A percentile compares a stretch with the other conserved stretches of the same genome.
These are phyloP conservation scores for Ptilodon capucinus DNA, from an alignment of 2,888 invertebrate genomes.

Conservation along the genomic window DNA sequence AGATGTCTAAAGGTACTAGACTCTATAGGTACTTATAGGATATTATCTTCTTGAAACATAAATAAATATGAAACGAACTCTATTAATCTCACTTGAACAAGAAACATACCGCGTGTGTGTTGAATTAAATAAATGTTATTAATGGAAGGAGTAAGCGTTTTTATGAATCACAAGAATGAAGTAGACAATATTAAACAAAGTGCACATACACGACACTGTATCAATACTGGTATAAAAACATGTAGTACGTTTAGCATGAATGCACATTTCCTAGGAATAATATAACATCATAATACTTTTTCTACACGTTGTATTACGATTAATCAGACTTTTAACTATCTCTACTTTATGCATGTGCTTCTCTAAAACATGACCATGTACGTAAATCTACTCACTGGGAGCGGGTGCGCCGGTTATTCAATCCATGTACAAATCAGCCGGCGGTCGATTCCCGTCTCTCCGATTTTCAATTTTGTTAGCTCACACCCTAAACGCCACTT, in stretches of 20 bases:
- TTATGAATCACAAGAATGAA: not conserved
- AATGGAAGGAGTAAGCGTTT: constrained; percentile 3
- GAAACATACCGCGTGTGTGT: not conserved
- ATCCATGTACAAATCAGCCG: constrained; percentile 25
- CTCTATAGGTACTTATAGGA: not conserved
- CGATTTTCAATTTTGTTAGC: constrained; percentile 46
- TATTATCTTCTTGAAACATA: not conserved
- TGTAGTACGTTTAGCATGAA: too few species aligned
- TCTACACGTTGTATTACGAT: too few species aligned
- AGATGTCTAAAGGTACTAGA: not conserved
- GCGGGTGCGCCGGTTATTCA: constrained; percentile 25
- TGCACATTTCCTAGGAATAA: too few species aligned
- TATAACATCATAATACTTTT: too few species aligned
- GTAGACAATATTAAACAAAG: not conserved
- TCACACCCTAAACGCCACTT: constrained; percentile 44
- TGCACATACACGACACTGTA: not conserved
- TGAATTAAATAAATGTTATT: constrained; percentile 2
- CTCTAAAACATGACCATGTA: too few species aligned
- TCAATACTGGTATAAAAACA: too few species aligned
- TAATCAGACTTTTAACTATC: too few species aligned
- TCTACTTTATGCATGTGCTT: too few species aligned
- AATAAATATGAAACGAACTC: not conserved
- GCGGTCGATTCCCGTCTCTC: constrained; percentile 31
- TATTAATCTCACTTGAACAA: not conserved
- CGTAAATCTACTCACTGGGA: constrained; percentile 22